Conservation (phyloP, 1,140 invertebrate species). For the Arctopsyche grandis region DNA sequence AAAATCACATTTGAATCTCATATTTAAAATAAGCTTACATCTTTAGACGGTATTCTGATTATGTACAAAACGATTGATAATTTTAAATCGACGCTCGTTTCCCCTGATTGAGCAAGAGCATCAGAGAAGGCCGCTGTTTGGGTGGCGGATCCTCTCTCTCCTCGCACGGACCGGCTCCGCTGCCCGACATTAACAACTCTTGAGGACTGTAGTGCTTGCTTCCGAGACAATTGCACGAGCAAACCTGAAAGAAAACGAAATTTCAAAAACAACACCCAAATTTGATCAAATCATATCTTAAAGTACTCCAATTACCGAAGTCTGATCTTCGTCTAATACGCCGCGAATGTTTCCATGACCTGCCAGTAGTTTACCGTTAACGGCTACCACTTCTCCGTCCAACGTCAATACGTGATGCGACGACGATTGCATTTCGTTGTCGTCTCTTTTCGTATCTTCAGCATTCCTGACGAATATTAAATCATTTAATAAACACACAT, state of each 20-base stretch:
- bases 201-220: constrained; percentile 64
- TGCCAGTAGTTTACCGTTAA: constrained; percentile 72
- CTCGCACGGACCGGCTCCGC: constrained; percentile 40
- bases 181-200: constrained; percentile 41
- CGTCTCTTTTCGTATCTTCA: constrained; percentile 86
- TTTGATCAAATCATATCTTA: constrained; percentile 3
- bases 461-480: constrained; percentile 74
- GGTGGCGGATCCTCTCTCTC: constrained; percentile 47
- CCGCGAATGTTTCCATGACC: constrained; percentile 68
- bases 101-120: constrained; percentile 47
- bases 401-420: constrained; percentile 80
- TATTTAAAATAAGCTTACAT: constrained; percentile 2
- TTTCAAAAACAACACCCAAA: constrained; percentile 7
- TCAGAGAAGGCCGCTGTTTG: constrained; percentile 40
- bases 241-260: constrained; percentile 64
- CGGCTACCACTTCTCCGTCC: constrained; percentile 84
- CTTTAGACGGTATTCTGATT: neutral
- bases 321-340: constrained; percentile 68
- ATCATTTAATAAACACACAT: constrained; percentile 12
- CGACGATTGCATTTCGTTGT: constrained; percentile 80
- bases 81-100: constrained; percentile 51
- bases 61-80: neutral
- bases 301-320: constrained; percentile 59
- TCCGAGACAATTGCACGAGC: constrained; percentile 75
- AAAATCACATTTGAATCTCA: neutral